Base-by-base conservation (phyloP, 1,140 invertebrate genomes). In the Achroia grisella region DNA sequence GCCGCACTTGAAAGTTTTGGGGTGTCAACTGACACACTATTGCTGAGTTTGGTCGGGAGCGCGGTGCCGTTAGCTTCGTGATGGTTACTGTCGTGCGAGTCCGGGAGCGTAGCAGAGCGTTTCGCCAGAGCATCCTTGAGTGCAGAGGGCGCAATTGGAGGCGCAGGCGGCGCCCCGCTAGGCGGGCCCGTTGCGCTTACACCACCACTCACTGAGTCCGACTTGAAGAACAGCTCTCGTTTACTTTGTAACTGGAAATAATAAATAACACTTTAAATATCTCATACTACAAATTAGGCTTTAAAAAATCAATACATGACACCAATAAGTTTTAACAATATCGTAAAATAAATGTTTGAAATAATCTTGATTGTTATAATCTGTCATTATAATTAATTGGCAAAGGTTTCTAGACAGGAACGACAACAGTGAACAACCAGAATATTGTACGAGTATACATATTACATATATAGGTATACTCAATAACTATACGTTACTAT, bases 141-240 rank as follows among this genome's bases (percentile, higher is more conserved):
- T 17, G 75, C 63, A 12, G 82, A 69, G 9, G 81, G 68, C 23
- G 70, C 71, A 36, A 71, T 43, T 31, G 73, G 71, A 39, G 78
- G 77, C 44, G 74, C 78, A 4, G 76, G 73, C 45, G 85, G 83
- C 35, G 82, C 72, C 8, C 70, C 61, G 28, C 49, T 60, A 34
- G 78, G 67, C 46, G 82, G 60, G 12, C 79, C 75, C 12, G 71
- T 64, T 15, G 74, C 60, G 44, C 71, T 74, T 50, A 74, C 76
- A 33, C 74, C 71, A 56, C 76, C 70, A 64, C 75, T 77, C 39
- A 84, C 76, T 10, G 83, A 72, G 23, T 87, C 85, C 45, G 81
- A 83, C 77, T 93, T 93, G 85, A 93, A 93, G 82, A 93, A 93
- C 64, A 93, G 83, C 81, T 93, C 92, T 42, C 92, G 89, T 84